Conservation (phyloP, 2,888 invertebrate genomes). For the Drosophila mercatorum region DNA sequence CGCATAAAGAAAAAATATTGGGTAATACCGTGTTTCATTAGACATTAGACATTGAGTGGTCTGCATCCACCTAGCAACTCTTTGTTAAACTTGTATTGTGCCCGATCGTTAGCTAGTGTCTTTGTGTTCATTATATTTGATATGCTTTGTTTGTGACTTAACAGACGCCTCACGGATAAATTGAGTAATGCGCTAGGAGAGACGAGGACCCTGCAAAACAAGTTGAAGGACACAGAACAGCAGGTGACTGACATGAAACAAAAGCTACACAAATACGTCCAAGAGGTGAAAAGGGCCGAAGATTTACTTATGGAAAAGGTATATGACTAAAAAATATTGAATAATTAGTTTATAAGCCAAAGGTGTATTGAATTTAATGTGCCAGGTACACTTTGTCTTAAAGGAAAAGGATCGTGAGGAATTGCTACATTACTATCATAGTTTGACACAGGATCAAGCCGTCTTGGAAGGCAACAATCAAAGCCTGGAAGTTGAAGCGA, state of each 20-base stretch:
- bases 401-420: conserved; percentile 92
- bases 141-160: conserved; percentile 13
- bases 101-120: conserved; percentile 37
- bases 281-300: conserved; percentile 92
- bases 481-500: conserved; percentile 91
- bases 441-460: conserved; percentile 91
- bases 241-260: conserved; percentile 91
- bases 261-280: conserved; percentile 92
- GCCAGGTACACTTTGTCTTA: conserved; percentile 53
- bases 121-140: conserved; percentile 13
- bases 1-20: conserved; percentile 50
- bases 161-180: conserved; percentile 90
- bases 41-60: conserved; percentile 16
- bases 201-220: conserved; percentile 87
- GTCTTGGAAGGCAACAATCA: conserved; percentile 92
- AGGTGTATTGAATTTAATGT: conserved; percentile 27
- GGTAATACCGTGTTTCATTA: conserved; percentile 19
- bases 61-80: conserved; percentile 12
- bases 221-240: conserved; percentile 88
- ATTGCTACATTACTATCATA: conserved; percentile 92
- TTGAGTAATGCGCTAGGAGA: conserved; percentile 88
- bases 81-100: conserved; percentile 8
- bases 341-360: conserved; percentile 28
- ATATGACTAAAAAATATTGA: conserved; percentile 9
- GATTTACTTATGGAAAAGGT: conserved; percentile 90